Evolutionary conservation across 2,888 invertebrate genomes (phyloP), one percentile per base, ranked within the genome.

Genomic region (Eupsilia transversa): DNA sequence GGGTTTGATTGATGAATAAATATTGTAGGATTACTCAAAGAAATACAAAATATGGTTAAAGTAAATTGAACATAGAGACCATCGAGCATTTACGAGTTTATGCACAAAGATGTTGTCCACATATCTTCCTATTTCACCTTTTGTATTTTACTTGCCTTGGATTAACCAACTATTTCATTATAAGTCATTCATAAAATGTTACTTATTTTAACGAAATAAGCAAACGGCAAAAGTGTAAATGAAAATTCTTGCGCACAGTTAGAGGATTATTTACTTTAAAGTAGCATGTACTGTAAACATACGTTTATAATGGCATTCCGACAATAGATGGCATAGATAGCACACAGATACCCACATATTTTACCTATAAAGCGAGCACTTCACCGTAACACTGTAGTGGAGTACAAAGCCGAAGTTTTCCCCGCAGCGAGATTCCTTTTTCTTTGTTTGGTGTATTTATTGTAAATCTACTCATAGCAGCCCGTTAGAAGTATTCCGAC

Each of bases 361-460:
- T 88, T 84, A 88, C 87, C 73, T 90, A 89, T 89, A 88, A 88
- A 88, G 89, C 82, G 89, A 87, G 88, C 88, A 89, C 92, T 90
- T 88, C 89, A 84, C 89, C 86, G 87, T 86, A 89, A 88, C 91
- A 89, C 90, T 90, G 90, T 91, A 91, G 89, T 91, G 89, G 89
- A 92, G 93, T 88, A 95, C 95, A 95, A 95, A 94, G 95, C 92
- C 93, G 92, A 96, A 96, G 92, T 96, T 96, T 94, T 94, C 92
- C 92, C 95, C 96, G 92, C 96, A 95, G 92, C 94, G 93, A 94
- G 95, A 95, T 95, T 95, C 95, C 94, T 95, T 95, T 96, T 96
- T 95, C 96, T 96, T 96, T 96, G 96, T 96, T 96, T 95, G 94
- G 94, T 94, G 95, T 96, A 96, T 96, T 96, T 96, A 96, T 96